Evolutionary conservation across 1,140 invertebrate genomes (phyloP).

Genomic region (Drosophila ananassae): DNA sequence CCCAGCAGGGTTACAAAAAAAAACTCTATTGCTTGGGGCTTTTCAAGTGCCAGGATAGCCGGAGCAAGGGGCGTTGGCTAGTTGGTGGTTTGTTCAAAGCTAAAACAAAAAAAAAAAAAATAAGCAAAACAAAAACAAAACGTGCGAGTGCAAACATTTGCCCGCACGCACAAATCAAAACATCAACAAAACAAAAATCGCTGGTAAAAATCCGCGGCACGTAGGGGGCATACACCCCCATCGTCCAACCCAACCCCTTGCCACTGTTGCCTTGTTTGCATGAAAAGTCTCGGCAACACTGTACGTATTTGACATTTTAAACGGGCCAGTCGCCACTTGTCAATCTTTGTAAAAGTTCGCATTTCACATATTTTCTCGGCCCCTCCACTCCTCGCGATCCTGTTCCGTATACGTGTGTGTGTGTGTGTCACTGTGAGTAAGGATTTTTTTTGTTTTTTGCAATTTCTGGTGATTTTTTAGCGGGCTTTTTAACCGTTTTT

Average conservation of each 20-base stretch:
- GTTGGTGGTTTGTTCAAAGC: slow-evolving; percentile 47
- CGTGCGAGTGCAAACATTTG: slow-evolving; percentile 77
- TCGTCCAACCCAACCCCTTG: background rate
- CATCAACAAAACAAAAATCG: slow-evolving; percentile 75
- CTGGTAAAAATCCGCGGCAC: slow-evolving; percentile 64
- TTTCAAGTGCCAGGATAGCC: slow-evolving; percentile 23
- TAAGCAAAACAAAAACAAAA: slow-evolving; percentile 60
- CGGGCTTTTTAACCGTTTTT: slow-evolving; percentile 11
- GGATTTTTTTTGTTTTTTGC: slow-evolving; percentile 30
- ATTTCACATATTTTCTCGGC: slow-evolving; percentile 76
- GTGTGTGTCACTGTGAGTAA: slow-evolving; percentile 12
- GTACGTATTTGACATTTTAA: slow-evolving; percentile 82
- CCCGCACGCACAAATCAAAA: slow-evolving; percentile 81
- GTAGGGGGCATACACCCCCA: slow-evolving; percentile 19
- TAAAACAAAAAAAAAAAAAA: slow-evolving; percentile 42
- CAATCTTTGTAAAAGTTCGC: slow-evolving; percentile 81
- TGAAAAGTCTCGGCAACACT: slow-evolving; percentile 76
- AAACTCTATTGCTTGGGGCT: slow-evolving; percentile 20
- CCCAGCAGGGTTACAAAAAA: slow-evolving; percentile 14
- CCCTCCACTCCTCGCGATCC: slow-evolving; percentile 34
- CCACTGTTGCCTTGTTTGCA: slow-evolving; percentile 46
- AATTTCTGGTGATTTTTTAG: slow-evolving; percentile 46
- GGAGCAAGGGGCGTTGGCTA: slow-evolving; percentile 13
- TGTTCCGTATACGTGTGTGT: slow-evolving; percentile 20
- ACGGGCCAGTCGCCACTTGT: slow-evolving; percentile 79